phyloP scores from a whole-genome alignment of 1,140 invertebrate genomes.

The Zaprionus capensis region DNA sequence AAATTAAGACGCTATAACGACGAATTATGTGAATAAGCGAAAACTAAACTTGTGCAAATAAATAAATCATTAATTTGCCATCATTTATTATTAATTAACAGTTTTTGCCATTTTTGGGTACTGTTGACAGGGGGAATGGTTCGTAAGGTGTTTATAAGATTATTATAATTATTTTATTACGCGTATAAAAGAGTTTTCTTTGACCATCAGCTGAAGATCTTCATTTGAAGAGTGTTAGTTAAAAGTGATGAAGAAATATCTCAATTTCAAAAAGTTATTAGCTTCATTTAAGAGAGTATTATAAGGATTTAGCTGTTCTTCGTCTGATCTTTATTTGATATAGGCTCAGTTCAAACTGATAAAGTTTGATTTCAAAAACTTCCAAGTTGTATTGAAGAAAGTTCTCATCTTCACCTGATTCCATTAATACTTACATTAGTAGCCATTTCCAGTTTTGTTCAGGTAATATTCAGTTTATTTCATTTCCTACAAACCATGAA shows the following conservation, averaged over 20 bases:
- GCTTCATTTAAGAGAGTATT: too few species aligned
- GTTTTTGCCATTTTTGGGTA: neutral
- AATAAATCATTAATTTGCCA: slow-evolving; percentile 16
- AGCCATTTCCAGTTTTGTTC: too few species aligned
- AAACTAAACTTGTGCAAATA: slow-evolving; percentile 16
- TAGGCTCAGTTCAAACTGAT: too few species aligned
- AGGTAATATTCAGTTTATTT: neutral
- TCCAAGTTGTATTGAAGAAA: too few species aligned
- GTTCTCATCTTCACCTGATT: neutral
- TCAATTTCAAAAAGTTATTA: too few species aligned
- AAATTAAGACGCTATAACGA: slow-evolving; percentile 4
- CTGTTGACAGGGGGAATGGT: neutral
- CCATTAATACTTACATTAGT: neutral
- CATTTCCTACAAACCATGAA: neutral
- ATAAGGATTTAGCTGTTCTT: too few species aligned
- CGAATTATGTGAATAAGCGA: slow-evolving; percentile 16
- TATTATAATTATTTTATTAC: neutral
- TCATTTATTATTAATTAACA: slow-evolving; percentile 13
- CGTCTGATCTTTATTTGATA: too few species aligned
- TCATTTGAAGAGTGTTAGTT: neutral
- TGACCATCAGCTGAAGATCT: neutral
- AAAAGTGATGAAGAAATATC: too few species aligned
- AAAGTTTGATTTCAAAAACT: too few species aligned
- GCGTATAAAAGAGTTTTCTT: too few species aligned
- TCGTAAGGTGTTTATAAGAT: neutral